phyloP scores from a whole-genome alignment of 2,888 invertebrate species.

The Coremacera marginata region DNA sequence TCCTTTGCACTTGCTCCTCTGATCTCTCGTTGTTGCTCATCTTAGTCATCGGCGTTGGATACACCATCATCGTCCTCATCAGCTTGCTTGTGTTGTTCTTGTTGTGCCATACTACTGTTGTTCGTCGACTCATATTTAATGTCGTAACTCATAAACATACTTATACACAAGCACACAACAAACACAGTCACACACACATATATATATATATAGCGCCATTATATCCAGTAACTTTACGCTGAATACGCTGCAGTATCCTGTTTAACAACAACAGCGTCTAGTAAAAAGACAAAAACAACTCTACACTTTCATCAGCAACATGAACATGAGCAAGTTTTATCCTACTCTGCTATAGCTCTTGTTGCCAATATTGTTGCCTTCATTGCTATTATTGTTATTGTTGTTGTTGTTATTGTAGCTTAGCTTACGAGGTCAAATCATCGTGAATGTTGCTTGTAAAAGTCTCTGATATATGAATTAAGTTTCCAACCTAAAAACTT shows the following conservation, averaged over 20 bases:
- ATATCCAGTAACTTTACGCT: not conserved
- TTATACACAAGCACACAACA: slow-evolving; percentile 31
- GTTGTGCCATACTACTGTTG: not conserved
- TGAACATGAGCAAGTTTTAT: slow-evolving; percentile 14
- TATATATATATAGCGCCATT: not conserved
- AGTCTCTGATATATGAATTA: slow-evolving; percentile 40
- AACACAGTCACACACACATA: slow-evolving; percentile 9
- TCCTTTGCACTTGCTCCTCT: not conserved
- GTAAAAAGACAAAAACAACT: not conserved
- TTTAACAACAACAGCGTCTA: not conserved
- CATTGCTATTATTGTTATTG: slow-evolving; percentile 43
- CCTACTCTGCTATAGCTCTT: slow-evolving; percentile 1
- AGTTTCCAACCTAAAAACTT: slow-evolving; percentile 22
- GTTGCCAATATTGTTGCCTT: slow-evolving; percentile 46
- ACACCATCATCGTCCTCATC: not conserved
- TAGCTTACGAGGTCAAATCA: slow-evolving; percentile 20
- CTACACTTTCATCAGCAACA: not conserved
- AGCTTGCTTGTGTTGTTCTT: not conserved
- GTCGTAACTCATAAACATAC: slow-evolving; percentile 44
- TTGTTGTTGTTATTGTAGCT: slow-evolving; percentile 28
- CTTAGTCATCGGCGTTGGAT: not conserved
- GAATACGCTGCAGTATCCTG: not conserved
- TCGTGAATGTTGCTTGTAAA: slow-evolving; percentile 22
- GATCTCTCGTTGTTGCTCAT: not conserved
- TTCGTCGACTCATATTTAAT: slow-evolving; percentile 38